Conservation (phyloP, 1,140 invertebrate genomes). For the Atta cephalotes region DNA sequence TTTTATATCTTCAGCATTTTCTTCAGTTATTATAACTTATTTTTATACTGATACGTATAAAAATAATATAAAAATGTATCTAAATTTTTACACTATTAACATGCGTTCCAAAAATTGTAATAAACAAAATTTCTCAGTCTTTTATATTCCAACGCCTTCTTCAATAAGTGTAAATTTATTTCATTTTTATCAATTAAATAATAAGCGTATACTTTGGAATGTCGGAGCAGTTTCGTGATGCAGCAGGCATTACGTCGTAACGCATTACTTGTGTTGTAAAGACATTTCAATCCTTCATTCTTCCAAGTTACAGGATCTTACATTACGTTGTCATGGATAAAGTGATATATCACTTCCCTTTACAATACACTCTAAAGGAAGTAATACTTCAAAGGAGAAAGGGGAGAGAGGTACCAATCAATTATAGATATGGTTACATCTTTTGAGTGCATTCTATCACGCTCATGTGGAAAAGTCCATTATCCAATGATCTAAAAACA, state of each 20-base stretch:
- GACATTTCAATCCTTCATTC: constrained; percentile 51
- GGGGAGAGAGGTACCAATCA: constrained; percentile 27
- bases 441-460: constrained; percentile 24
- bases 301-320: constrained; percentile 34
- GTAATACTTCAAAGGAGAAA: constrained; percentile 42
- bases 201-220: not conserved
- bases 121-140: not conserved
- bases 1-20: not conserved
- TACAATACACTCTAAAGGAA: constrained; percentile 49
- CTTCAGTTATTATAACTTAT: not conserved
- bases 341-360: constrained; percentile 52
- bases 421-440: constrained; percentile 47
- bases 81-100: not conserved
- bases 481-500: constrained; percentile 44
- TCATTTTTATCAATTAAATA: not conserved
- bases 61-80: not conserved
- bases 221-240: not conserved
- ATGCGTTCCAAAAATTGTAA: not conserved
- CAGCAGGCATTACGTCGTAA: not conserved
- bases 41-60: not conserved
- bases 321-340: constrained; percentile 55
- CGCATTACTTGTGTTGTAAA: constrained; percentile 18
- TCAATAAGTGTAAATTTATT: not conserved
- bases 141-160: not conserved
- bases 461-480: constrained; percentile 20